These are phyloP conservation scores for Sinocyclocheilus anshuiensis DNA, from an alignment of 2,113 vertebrate genomes.

Conservation along the genomic window DNA sequence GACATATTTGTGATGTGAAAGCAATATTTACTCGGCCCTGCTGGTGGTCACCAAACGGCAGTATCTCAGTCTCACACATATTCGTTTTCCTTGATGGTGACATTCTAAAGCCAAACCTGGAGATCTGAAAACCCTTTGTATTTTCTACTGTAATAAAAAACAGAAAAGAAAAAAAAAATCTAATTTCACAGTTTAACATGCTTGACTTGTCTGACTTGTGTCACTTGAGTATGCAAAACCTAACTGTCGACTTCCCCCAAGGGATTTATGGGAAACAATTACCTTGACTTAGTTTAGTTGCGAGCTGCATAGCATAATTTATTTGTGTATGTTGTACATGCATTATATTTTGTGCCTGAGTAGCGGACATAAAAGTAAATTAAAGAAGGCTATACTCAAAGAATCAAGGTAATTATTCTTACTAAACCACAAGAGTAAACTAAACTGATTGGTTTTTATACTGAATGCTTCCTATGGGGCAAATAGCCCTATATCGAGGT, in stretches of 20 bases:
- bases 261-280: conserved; percentile 44
- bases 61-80: conserved; percentile 11
- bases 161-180: not conserved
- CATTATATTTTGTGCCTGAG: conserved; percentile 20
- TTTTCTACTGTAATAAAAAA: not conserved
- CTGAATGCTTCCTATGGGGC: not conserved
- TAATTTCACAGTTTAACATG: conserved; percentile 42
- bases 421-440: conserved; percentile 29
- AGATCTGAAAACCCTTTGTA: not conserved
- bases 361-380: conserved; percentile 23
- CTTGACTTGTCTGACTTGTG: conserved; percentile 28
- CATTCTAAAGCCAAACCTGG: not conserved
- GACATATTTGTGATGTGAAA: conserved; percentile 19
- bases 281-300: conserved; percentile 34
- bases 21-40: not conserved
- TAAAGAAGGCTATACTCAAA: conserved; percentile 16
- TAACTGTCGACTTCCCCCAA: conserved; percentile 33
- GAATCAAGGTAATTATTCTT: conserved; percentile 34
- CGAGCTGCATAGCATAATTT: conserved; percentile 27
- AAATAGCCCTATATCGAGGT: not conserved
- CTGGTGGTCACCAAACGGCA: not conserved
- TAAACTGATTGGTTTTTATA: conserved; percentile 19
- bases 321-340: conserved; percentile 26
- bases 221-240: conserved; percentile 20
- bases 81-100: not conserved